Evolutionary conservation across 2,113 vertebrate genomes (phyloP), one percentile per base, ranked within the genome.

Genomic region (Plotosus lineatus): DNA sequence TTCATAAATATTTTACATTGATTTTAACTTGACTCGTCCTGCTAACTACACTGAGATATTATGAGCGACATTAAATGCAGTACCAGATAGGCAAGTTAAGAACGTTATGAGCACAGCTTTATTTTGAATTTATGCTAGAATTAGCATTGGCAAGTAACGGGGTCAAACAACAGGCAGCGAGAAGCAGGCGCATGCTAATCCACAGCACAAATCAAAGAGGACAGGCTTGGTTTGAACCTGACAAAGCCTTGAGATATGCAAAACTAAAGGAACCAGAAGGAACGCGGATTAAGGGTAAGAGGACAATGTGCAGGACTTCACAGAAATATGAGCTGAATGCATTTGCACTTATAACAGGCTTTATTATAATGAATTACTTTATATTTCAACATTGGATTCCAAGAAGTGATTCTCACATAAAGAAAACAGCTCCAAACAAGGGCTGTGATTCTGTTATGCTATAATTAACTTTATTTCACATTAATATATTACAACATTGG

Each of bases 101-200:
- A 11, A 73, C 33, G 19, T 8, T 36, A 73, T 51, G 48, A 73
- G 48, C 19, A 51, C 48, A 51, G 48, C 46, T 73, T 72, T 51
- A 73, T 28, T 36, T 23, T 36, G 9, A 17, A 19, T 28, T 33
- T 26, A 73, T 51, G 28, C 8, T 6, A 51, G 46, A 73, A 73
- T 73, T 46, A 36, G 46, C 69, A 51, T 14, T 12, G 69, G 69
- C 48, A 33, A 73, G 46, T 46, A 36, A 51, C n/a, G n/a, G 48
- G 69, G 46, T 73, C 69, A 73, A 51, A 73, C 44, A 73, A 73
- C 46, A 73, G 48, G 28, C 28, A 50, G 44, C 68, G 26, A 46
- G 44, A 31, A 26, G 44, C 44, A 12, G 69, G 31, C 9, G 17
- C 17, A 23, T 10, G 10, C 69, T 73, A 73, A 73, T 73, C 69